Base-by-base conservation (phyloP, 1,140 invertebrate species). In the Neodiprion lecontei region DNA sequence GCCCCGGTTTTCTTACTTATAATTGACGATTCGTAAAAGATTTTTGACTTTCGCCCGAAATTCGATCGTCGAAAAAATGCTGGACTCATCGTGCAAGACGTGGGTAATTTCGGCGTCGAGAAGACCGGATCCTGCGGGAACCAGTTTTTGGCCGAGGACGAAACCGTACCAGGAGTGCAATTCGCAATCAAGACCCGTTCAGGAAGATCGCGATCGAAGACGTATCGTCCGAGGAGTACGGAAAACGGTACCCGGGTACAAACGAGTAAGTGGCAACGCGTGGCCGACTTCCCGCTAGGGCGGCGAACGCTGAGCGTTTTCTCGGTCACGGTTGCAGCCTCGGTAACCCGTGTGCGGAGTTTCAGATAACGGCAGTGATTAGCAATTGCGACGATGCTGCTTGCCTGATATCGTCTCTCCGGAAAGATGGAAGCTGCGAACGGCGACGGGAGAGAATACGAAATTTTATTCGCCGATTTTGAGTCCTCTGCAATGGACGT, bases 211-310 rank as follows among this genome's bases (percentile, higher is more conserved):
- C 28, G 28, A 40, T 40, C 28, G 28, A 40, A 40, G 28, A 40
- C 5, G 5, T 40, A 40, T 5, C 28, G 28, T 40, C 28, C 5
- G 28, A 40, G 53, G 5, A 7, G n/a, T 17, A 14, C 53, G 28
- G 28, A 12, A 61, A 61, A 61, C 53, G 53, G 53, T 12, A 61
- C 53, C 53, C 53, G 8, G n/a, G 28, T 40, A 40, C 53, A 61
- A 61, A 61, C 53, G n/a, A 17, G 53, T 61, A 61, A 61, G 5
- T 17, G 53, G 53, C 53, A 61, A 61, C 11, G 53, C 0, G 53
- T 61, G 53, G 53, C 53, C 53, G 53, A 61, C 53, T 61, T 61
- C 53, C 53, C 53, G 53, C 5, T 61, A 61, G 53, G 53, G 53
- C n/a, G 53, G 53, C 53, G 11, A 61, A 61, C 53, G 53, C 53